Conservation (phyloP, 2,113 vertebrate species). For the Polyodon spathula region DNA sequence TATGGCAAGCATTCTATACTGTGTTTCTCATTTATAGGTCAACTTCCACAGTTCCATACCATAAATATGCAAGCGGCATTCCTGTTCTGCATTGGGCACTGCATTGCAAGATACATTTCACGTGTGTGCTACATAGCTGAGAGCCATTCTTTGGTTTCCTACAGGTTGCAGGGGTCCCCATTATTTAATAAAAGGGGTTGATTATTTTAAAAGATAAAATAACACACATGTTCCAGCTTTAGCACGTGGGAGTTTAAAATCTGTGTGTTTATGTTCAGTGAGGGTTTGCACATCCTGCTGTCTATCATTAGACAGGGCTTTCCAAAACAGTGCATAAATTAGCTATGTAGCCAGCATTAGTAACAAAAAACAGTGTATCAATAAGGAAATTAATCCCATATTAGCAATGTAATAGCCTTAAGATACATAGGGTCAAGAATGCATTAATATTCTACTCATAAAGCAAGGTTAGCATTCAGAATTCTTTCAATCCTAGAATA, state of each 20-base stretch:
- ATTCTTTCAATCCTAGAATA: too few species aligned
- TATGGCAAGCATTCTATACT: constrained; percentile 49
- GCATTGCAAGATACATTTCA: background rate
- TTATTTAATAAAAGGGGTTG: constrained; percentile 6
- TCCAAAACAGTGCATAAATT: too few species aligned
- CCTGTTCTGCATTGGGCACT: background rate
- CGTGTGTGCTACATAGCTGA: constrained; percentile 12
- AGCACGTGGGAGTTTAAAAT: too few species aligned
- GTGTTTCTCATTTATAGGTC: constrained; percentile 51
- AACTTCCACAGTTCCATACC: constrained; percentile 27
- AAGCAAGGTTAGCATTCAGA: too few species aligned
- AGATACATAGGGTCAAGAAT: too few species aligned
- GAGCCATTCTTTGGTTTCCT: background rate
- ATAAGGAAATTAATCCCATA: too few species aligned
- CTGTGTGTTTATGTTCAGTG: constrained; percentile 24
- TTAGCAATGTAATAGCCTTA: too few species aligned
- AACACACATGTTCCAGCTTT: background rate
- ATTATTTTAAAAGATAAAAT: background rate
- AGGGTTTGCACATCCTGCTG: constrained; percentile 9
- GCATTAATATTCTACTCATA: too few species aligned
- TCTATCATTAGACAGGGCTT: background rate
- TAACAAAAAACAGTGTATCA: too few species aligned
- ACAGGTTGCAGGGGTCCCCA: background rate
- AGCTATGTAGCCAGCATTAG: too few species aligned
- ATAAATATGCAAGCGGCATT: background rate